Base-by-base conservation (phyloP, 2,888 invertebrate species). In the Campoplex capitator region DNA sequence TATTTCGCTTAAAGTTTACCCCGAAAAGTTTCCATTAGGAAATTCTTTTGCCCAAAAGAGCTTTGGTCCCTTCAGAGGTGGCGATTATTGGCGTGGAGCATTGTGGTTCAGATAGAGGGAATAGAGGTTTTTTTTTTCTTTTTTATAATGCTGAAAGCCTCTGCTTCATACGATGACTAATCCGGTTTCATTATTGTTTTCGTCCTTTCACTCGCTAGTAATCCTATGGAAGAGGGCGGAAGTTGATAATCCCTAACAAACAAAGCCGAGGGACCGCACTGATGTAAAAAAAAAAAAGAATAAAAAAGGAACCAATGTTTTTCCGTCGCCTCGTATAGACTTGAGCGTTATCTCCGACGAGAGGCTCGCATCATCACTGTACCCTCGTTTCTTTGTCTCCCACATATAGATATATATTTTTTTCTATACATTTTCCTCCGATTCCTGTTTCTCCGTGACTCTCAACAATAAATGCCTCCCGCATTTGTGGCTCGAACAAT, bases 171-270 rank as follows among this genome's bases (percentile, higher is more conserved):
- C 75, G 79, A 82, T 84, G 78, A 84, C 78, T 87, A 84, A 84
- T 79, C 82, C 87, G 73, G 84, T 84, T 87, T 82, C 84, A 76
- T 82, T 82, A 82, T 81, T 84, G 78, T 82, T 87, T 87, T 75
- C 75, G 58, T 78, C 67, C 70, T 32, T 79, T 82, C 78, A 70
- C 68, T 48, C 67, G 62, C 51, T 48, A 71, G 51, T 84, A 82
- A 87, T 82, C 87, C 87, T 35, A 45, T 18, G 67, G 70, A 82
- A 82, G 84, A 84, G 78, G 65, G 75, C 65, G 78, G 75, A 84
- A 82, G 84, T 84, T 48, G 82, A 84, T 82, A 87, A 87, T 87
- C 84, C 86, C 32, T 48, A 45, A 70, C 45, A 65, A 58, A 87
- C 75, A 84, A 86, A 86, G 83, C 73, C 71, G 51, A 45, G 77